A percentile compares a stretch with the other conserved stretches of the same genome.
These are phyloP conservation scores for Actinostola sp. DNA, from an alignment of 92 coral and sea anemone genomes.

Conservation along the genomic window DNA sequence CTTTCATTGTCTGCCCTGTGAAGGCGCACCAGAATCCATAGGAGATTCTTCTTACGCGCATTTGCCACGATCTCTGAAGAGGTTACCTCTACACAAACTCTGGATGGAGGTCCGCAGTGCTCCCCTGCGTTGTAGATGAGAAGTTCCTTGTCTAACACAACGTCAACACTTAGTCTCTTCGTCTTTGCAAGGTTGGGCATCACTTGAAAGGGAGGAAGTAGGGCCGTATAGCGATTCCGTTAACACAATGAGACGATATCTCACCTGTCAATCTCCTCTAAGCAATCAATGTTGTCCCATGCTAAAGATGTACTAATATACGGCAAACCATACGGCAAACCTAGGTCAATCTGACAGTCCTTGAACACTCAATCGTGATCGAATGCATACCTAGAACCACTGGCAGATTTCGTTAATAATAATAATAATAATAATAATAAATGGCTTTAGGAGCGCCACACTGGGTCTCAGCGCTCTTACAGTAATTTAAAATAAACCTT, in stretches of 20 bases:
- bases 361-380: too few species aligned
- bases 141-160: slow-evolving; percentile 13
- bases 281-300: slow-evolving; percentile 68
- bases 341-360: too few species aligned
- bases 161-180: slow-evolving; percentile 33
- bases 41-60: slow-evolving; percentile 46
- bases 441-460: too few species aligned
- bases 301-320: slow-evolving; percentile 49
- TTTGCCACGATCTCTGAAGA: slow-evolving; percentile 27
- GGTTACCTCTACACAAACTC: slow-evolving; percentile 57
- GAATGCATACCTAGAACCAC: too few species aligned
- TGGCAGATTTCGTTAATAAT: too few species aligned
- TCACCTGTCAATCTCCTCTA: slow-evolving; percentile 65
- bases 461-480: too few species aligned
- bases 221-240: slow-evolving; percentile 60
- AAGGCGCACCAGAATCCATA: slow-evolving; percentile 64
- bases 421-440: too few species aligned
- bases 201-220: slow-evolving; percentile 33
- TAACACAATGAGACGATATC: slow-evolving; percentile 57
- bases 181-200: slow-evolving; percentile 24
- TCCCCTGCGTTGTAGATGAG: slow-evolving; percentile 58
- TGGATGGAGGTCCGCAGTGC: slow-evolving; percentile 39
- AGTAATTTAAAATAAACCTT: too few species aligned
- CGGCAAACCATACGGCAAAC: too few species aligned
- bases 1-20: slow-evolving; percentile 53